Evolutionary conservation across 1,140 invertebrate species (phyloP).

Genomic region (Drosophila kohkoa): DNA sequence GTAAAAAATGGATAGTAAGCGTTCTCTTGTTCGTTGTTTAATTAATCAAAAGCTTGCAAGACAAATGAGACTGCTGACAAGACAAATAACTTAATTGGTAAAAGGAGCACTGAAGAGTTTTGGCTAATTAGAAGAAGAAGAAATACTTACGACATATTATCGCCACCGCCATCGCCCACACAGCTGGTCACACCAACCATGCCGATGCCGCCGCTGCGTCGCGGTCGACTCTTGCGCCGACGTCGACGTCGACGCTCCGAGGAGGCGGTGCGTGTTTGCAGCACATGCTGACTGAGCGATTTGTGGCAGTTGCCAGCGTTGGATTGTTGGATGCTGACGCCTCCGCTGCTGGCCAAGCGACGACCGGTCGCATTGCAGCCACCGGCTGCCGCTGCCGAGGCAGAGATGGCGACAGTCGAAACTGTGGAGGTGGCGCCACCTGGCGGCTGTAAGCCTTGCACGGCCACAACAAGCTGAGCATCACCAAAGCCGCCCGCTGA

Average conservation of each 20-base stretch:
- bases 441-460: conserved; percentile 53
- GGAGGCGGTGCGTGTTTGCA: conserved; percentile 78
- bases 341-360: conserved; percentile 73
- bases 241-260: conserved; percentile 76
- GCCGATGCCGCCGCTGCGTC: conserved; percentile 73
- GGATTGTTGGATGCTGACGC: conserved; percentile 1
- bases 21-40: too few relatives aligned
- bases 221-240: conserved; percentile 74
- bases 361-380: conserved; percentile 79
- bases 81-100: too few relatives aligned
- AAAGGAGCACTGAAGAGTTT: neutral
- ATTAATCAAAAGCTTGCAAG: too few relatives aligned
- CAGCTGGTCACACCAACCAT: conserved; percentile 74
- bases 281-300: conserved; percentile 80
- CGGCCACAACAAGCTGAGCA: conserved; percentile 70
- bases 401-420: conserved; percentile 12
- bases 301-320: conserved; percentile 56
- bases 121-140: neutral
- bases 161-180: conserved; percentile 74
- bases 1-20: too few relatives aligned
- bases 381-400: conserved; percentile 35
- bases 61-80: too few relatives aligned
- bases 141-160: conserved; percentile 83
- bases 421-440: conserved; percentile 42
- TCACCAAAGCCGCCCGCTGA: conserved; percentile 80